Percentiles rank a stretch among this genome's conserved stretches.
phyloP scores from a whole-genome alignment of 1,140 invertebrate genomes.

The Plutomurus gul region DNA sequence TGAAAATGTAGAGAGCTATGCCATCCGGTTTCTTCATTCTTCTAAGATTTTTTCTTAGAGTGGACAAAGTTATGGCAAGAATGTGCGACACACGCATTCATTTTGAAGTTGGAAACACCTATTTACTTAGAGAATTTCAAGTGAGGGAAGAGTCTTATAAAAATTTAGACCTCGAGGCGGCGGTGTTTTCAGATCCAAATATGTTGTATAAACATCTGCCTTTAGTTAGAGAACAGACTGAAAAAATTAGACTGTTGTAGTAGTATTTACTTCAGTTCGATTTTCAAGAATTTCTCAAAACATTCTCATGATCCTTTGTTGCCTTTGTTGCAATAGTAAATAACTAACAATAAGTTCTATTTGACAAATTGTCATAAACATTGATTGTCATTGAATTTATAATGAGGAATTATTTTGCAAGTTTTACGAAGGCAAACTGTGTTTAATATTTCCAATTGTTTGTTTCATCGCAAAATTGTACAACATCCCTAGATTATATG shows the following conservation, averaged over 20 bases:
- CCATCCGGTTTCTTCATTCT: constrained; percentile 89
- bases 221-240: constrained; percentile 10
- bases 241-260: constrained; percentile 28
- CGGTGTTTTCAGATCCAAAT: constrained; percentile 46
- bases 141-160: constrained; percentile 65
- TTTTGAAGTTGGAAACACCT: constrained; percentile 76
- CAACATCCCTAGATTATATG: too few relatives aligned
- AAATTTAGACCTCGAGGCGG: constrained; percentile 37
- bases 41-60: constrained; percentile 86
- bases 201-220: constrained; percentile 42
- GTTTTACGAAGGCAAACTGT: too few relatives aligned
- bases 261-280: neutral
- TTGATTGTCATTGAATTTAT: too few relatives aligned
- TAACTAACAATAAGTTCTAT: too few relatives aligned
- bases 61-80: constrained; percentile 87
- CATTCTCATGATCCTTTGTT: too few relatives aligned
- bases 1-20: constrained; percentile 84
- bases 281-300: neutral
- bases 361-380: too few relatives aligned
- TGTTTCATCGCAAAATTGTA: too few relatives aligned
- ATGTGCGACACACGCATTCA: constrained; percentile 92
- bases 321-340: too few relatives aligned
- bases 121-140: constrained; percentile 77
- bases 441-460: too few relatives aligned
- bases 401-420: too few relatives aligned